Percentiles rank a stretch among this genome's conserved stretches.
These are phyloP conservation scores for Drosophila santomea DNA, from an alignment of 1,140 invertebrate species.

Conservation along the genomic window DNA sequence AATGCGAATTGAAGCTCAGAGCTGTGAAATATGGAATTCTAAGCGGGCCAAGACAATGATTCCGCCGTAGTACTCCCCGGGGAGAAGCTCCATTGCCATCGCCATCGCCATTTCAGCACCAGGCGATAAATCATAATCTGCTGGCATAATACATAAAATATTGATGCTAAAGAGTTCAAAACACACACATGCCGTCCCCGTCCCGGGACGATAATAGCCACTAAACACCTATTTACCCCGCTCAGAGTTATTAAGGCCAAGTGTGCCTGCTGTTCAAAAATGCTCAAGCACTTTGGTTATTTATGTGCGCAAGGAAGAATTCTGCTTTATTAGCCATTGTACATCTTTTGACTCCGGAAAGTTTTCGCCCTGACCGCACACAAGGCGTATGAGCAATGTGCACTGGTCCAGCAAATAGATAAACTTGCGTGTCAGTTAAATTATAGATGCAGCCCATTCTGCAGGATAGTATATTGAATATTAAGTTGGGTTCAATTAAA, in stretches of 20 bases:
- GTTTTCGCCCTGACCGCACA: constrained; percentile 17
- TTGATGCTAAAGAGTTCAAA: constrained; percentile 80
- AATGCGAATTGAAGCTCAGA: constrained; percentile 26
- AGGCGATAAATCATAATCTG: constrained; percentile 78
- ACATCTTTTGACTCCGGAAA: constrained; percentile 24
- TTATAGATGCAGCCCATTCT: constrained; percentile 11
- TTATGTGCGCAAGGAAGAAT: constrained; percentile 34
- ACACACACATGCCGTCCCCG: constrained; percentile 26
- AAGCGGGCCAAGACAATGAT: constrained; percentile 48
- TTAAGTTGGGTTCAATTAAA: constrained; percentile 29
- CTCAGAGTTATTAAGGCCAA: constrained; percentile 62
- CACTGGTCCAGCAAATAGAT: constrained; percentile 26
- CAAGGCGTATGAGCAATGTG: constrained; percentile 57
- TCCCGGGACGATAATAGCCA: constrained; percentile 66
- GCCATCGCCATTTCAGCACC: constrained; percentile 47
- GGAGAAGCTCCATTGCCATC: constrained; percentile 5
- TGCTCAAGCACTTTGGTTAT: constrained; percentile 44
- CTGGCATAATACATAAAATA: constrained; percentile 80
- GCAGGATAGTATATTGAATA: constrained; percentile 18
- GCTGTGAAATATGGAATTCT: constrained; percentile 55
- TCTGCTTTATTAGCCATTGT: constrained; percentile 46
- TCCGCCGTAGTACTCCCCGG: constrained; percentile 14
- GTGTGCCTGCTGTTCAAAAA: constrained; percentile 19
- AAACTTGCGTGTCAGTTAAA: constrained; percentile 1
- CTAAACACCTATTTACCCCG: constrained; percentile 75